Evolutionary conservation across 2,888 invertebrate species (phyloP).

Genomic region (Ctena decussata): DNA sequence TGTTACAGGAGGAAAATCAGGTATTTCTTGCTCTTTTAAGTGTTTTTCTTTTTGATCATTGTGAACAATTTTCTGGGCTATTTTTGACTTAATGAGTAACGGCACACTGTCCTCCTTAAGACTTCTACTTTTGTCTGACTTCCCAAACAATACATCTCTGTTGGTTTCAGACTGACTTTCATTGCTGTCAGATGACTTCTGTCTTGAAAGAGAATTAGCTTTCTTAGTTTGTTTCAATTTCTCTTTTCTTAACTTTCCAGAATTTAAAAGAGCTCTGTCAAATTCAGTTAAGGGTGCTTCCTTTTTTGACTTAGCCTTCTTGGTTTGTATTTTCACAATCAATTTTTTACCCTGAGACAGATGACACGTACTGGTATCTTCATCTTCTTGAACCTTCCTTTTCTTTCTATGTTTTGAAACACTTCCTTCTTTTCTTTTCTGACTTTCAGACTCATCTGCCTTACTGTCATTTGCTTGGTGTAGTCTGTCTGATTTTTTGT

Average conservation of each 20-base stretch:
- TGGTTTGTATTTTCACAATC: neutral
- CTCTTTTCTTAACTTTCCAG: neutral
- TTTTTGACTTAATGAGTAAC: neutral
- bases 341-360: too few relatives aligned
- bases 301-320: neutral
- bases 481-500: too few relatives aligned
- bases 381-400: neutral
- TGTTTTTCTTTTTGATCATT: neutral
- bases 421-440: neutral
- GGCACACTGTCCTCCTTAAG: neutral
- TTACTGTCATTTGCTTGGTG: too few relatives aligned
- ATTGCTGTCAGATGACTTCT: neutral
- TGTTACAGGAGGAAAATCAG: neutral
- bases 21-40: neutral
- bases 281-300: neutral
- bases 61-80: neutral
- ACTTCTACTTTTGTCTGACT: neutral
- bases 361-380: too few relatives aligned
- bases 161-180: neutral
- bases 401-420: neutral
- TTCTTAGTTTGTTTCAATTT: neutral
- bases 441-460: too few relatives aligned
- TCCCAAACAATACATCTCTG: neutral
- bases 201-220: neutral
- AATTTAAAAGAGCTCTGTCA: neutral